phyloP scores from a whole-genome alignment of 1,140 invertebrate genomes.

The Drosophila punjabiensis region DNA sequence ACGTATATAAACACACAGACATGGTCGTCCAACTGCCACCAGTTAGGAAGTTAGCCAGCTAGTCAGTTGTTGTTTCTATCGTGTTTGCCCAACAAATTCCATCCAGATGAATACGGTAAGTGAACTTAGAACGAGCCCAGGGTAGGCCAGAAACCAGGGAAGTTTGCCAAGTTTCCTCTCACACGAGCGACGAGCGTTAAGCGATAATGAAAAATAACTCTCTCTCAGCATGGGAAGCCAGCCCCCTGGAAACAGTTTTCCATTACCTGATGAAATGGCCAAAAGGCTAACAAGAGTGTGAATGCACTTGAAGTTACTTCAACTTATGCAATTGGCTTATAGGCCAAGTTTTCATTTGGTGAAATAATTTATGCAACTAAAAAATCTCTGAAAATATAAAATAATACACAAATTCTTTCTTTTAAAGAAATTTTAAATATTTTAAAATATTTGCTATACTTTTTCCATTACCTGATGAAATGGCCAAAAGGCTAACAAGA shows the following conservation, averaged over 20 bases:
- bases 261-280: constrained; percentile 32
- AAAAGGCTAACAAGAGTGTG: not conserved
- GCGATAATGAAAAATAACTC: constrained; percentile 14
- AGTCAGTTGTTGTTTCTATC: constrained; percentile 7
- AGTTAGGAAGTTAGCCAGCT: constrained; percentile 1
- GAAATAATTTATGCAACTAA: too few species aligned
- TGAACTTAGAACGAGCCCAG: constrained; percentile 35
- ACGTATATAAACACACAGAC: constrained; percentile 26
- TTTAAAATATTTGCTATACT: too few species aligned
- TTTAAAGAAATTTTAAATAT: too few species aligned
- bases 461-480: not conserved
- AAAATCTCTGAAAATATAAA: too few species aligned
- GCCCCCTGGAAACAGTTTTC: constrained; percentile 19
- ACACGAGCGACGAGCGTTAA: not conserved
- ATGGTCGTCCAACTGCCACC: constrained; percentile 7
- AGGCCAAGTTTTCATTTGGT: too few species aligned
- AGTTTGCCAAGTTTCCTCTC: constrained; percentile 1
- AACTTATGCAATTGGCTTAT: not conserved
- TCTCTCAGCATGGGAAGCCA: not conserved
- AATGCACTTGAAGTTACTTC: constrained; percentile 1
- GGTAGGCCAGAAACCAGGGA: too few species aligned
- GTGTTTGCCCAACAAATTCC: constrained; percentile 48
- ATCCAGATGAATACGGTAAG: constrained; percentile 48
- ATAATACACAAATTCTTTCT: too few species aligned
- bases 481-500: not conserved